These are phyloP conservation scores for Orthosia gracilis DNA, from an alignment of 2,888 invertebrate genomes.

Conservation along the genomic window DNA sequence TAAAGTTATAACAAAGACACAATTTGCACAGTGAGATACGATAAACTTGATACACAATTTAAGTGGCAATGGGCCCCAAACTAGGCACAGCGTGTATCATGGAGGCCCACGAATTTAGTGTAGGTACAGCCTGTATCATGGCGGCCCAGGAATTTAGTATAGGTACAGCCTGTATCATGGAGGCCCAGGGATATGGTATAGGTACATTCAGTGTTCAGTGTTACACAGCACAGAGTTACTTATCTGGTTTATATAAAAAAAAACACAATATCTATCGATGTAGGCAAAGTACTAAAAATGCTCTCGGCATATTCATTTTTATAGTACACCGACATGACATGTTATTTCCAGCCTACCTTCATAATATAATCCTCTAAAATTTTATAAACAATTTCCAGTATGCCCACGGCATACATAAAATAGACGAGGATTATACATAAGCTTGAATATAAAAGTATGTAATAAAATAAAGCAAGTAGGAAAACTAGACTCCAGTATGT, in stretches of 20 bases:
- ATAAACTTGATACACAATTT: too few relatives aligned
- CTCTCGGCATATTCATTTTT: slow-evolving; percentile 33
- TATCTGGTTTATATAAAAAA: slow-evolving; percentile 6
- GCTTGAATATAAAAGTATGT: slow-evolving; percentile 53
- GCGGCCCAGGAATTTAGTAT: too few relatives aligned
- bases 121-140: too few relatives aligned
- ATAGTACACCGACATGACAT: slow-evolving; percentile 31
- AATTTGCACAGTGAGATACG: too few relatives aligned
- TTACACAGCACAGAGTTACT: too few relatives aligned
- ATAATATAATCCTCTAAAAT: slow-evolving; percentile 53
- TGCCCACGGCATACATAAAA: slow-evolving; percentile 56
- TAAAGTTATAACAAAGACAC: too few relatives aligned
- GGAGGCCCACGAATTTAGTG: too few relatives aligned
- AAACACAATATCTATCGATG: slow-evolving; percentile 26
- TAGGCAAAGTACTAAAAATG: slow-evolving; percentile 10
- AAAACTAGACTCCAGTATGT: slow-evolving; percentile 8
- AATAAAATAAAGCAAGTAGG: slow-evolving; percentile 18
- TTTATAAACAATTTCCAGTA: slow-evolving; percentile 46
- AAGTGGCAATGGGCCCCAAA: too few relatives aligned
- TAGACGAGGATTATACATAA: slow-evolving; percentile 53
- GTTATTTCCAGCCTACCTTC: slow-evolving; percentile 27
- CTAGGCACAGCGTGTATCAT: too few relatives aligned
- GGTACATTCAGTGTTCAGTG: too few relatives aligned
- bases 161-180: too few relatives aligned
- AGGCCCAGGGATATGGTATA: too few relatives aligned